Percentiles rank a stretch among this genome's conserved stretches.
Evolutionary conservation across 2,888 invertebrate species (phyloP).

Genomic region (Steinernema carpocapsae): DNA sequence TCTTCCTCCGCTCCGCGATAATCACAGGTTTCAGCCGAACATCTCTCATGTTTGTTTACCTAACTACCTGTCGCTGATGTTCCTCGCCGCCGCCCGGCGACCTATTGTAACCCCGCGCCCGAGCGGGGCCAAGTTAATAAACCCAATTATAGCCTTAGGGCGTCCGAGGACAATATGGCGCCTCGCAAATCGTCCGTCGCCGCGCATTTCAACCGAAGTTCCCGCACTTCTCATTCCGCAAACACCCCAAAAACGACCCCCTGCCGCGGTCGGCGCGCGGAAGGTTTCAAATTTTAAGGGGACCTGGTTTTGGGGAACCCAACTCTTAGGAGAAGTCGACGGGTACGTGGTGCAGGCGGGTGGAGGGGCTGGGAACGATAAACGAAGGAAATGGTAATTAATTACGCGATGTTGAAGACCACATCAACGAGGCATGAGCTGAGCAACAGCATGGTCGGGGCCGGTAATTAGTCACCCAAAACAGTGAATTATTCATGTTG

Average conservation of each 20-base stretch:
- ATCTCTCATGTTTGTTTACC: slow-evolving; percentile 34
- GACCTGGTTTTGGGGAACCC: not conserved
- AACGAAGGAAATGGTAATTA: slow-evolving; percentile 23
- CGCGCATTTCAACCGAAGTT: not conserved
- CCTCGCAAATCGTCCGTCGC: not conserved
- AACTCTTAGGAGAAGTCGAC: too few relatives aligned
- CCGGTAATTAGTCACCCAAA: slow-evolving; percentile 34
- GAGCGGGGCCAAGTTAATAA: slow-evolving; percentile 25
- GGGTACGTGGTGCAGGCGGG: not conserved
- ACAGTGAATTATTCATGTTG: slow-evolving; percentile 31
- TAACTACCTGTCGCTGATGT: slow-evolving; percentile 36
- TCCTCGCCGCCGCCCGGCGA: slow-evolving; percentile 2
- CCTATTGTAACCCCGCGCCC: slow-evolving; percentile 16
- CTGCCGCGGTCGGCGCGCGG: slow-evolving; percentile 1
- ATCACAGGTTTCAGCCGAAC: slow-evolving; percentile 28
- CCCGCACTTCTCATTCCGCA: not conserved
- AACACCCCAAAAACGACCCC: slow-evolving; percentile 25
- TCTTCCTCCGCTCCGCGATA: slow-evolving; percentile 22
- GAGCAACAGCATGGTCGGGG: slow-evolving; percentile 30
- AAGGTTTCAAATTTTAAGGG: slow-evolving; percentile 1
- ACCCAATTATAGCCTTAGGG: slow-evolving; percentile 32
- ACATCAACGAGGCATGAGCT: slow-evolving; percentile 12
- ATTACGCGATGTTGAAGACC: not conserved
- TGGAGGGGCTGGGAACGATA: slow-evolving; percentile 18
- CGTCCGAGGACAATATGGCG: slow-evolving; percentile 27